phyloP scores from a whole-genome alignment of 2,888 invertebrate genomes.

The Minunthozetes semirufus region DNA sequence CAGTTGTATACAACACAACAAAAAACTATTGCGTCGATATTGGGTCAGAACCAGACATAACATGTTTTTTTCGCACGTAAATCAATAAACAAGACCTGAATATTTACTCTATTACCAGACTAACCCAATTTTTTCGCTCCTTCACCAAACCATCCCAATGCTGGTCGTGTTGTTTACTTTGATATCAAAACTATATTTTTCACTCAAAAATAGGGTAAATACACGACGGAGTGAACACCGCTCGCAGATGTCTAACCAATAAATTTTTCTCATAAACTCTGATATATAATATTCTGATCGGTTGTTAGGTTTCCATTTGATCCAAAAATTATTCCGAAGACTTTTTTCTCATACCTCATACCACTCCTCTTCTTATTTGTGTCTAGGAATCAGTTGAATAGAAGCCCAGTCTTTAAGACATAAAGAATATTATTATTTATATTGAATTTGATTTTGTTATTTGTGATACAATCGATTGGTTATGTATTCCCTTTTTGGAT shows the following conservation, averaged over 20 bases:
- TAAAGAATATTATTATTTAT: too few species aligned
- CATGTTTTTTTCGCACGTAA: constrained; percentile 30
- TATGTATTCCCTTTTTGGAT: background rate
- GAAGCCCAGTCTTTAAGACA: too few species aligned
- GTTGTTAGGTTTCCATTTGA: background rate
- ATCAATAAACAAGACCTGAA: constrained; percentile 32
- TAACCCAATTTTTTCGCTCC: constrained; percentile 17
- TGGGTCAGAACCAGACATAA: constrained; percentile 29
- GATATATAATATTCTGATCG: background rate
- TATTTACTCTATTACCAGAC: constrained; percentile 9
- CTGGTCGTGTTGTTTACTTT: constrained; percentile 18
- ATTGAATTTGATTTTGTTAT: too few species aligned
- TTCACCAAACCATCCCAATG: background rate
- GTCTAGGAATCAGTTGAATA: too few species aligned
- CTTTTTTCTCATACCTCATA: too few species aligned
- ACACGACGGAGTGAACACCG: background rate
- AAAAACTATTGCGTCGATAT: constrained; percentile 19
- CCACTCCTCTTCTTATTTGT: too few species aligned
- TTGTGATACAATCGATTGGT: background rate
- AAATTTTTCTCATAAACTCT: background rate
- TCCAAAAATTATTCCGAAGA: background rate
- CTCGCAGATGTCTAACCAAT: constrained; percentile 11
- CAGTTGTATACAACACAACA: constrained; percentile 6
- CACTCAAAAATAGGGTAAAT: constrained; percentile 24
- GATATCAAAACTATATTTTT: constrained; percentile 12